Evolutionary conservation across 2,888 invertebrate genomes (phyloP), one percentile per base, ranked within the genome.

Genomic region (Amphimallon solstitiale): DNA sequence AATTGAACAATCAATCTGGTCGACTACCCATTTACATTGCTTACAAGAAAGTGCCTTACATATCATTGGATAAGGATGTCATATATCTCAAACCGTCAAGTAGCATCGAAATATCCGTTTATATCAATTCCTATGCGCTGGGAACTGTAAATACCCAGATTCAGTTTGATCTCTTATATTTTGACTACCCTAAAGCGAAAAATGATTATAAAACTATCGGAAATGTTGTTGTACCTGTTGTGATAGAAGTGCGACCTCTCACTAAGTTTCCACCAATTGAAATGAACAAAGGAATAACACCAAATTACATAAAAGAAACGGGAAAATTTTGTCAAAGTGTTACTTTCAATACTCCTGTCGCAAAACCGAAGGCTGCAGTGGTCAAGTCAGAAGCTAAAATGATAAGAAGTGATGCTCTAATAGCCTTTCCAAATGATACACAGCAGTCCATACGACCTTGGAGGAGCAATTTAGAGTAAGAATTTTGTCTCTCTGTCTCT

Each of bases 1-100:
- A 80, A 21, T 75, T 87, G 45, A 76, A 73, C 68, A 88, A 88
- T 74, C 78, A 81, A 17, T 86, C 86, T 1, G 74, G 73, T 29
- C 64, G 77, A 10, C 78, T 83, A 19, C 76, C 83, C 1, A 79
- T 86, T 1, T 82, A 79, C 69, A 78, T 85, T 62, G 12, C 23
- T 4, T 51, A 66, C 45, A 49, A 43, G 19, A 49, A 66, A 46
- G 65, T 78, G 2, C 71, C 74, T 6, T 79, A 77, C 49, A 74
- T 81, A 10, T 75, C 75, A 63, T 37, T 76, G 3, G 65, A 70
- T 6, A 76, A 76, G 0, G 46, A 54, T 19, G 63, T 69, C 46
- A 61, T 72, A 1, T 65, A 48, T 12, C 61, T 79, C n/a, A 63
- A 68, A 29, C 73, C 76, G 1, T 48, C 54, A 0, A 66, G 63